Evolutionary conservation across 1,140 invertebrate species (phyloP), one percentile per base, ranked within the genome.

Genomic region (Hylyphantes graminicola): DNA sequence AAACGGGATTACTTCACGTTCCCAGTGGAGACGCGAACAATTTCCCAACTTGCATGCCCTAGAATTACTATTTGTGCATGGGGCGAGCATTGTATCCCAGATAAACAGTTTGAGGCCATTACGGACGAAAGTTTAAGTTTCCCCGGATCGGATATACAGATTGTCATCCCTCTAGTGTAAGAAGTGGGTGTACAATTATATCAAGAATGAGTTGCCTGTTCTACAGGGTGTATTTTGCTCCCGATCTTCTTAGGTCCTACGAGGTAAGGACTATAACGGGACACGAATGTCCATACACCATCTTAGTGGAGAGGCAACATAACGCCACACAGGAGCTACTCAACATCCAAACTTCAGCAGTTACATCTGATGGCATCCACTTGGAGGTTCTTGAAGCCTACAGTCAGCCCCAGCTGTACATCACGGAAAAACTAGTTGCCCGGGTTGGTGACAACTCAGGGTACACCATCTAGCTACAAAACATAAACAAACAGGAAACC

Each of bases 271-370:
- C 21, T 6, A 72, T 72, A 13, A 12, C 12, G 1, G 68, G 68
- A 50, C 68, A 72, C 19, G 12, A 72, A 50, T 72, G 68, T 72
- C 6, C 68, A 51, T 72, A 72, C 48, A 72, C 68, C 0, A 72
- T 72, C 13, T 7, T 4, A 0, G 21, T 72, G 0, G 21, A 6
- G 2, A 12, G 68, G 48, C 12, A 11, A 50, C 12, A 50, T 2
- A 72, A 51, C 19, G 50, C 2, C 48, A 72, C 68, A 11, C 64
- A 67, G 2, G 64, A 67, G 8, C 15, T 67, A 2, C 64, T 67
- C 11, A 8, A 15, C 19, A 15, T 67, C 8, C 64, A 67, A 67
- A 17, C 64, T 21, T 17, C 64, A 67, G 64, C 64, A 3, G 9
- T 3, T 17, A 67, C 64, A 17, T 2, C 7, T 3, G 64, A 8